Evolutionary conservation across 2,888 invertebrate genomes (phyloP).

Genomic region (Barypeithes pellucidus): DNA sequence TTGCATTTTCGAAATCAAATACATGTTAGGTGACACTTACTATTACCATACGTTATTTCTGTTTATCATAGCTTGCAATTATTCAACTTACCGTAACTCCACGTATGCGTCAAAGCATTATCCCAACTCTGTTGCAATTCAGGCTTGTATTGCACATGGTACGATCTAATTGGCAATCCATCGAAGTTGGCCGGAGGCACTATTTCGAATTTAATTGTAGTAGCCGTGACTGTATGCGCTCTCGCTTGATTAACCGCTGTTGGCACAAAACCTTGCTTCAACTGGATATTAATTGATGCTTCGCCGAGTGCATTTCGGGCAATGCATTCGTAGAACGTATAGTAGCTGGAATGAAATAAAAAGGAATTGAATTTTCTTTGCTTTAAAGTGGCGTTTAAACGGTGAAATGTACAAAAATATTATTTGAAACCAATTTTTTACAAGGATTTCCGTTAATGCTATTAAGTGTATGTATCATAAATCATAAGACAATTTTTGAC

Average conservation of each 20-base stretch:
- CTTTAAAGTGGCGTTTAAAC: no score
- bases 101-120: slow-evolving; percentile 80
- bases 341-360: slow-evolving; percentile 70
- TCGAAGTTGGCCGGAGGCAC: slow-evolving; percentile 82
- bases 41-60: background rate
- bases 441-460: no score
- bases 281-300: slow-evolving; percentile 71
- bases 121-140: slow-evolving; percentile 80
- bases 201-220: slow-evolving; percentile 87
- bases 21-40: background rate
- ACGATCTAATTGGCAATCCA: slow-evolving; percentile 84
- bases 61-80: background rate
- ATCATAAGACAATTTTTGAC: no score
- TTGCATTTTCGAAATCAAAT: background rate
- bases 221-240: slow-evolving; percentile 84
- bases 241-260: slow-evolving; percentile 69
- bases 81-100: slow-evolving; percentile 77
- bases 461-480: no score
- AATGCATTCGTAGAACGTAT: slow-evolving; percentile 85
- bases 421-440: no score
- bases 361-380: no score
- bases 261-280: slow-evolving; percentile 56
- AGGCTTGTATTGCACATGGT: slow-evolving; percentile 84
- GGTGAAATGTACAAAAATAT: no score
- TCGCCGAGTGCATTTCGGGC: slow-evolving; percentile 87